Evolutionary conservation across 2,113 vertebrate species (phyloP).

Genomic region (Tetrao urogallus): DNA sequence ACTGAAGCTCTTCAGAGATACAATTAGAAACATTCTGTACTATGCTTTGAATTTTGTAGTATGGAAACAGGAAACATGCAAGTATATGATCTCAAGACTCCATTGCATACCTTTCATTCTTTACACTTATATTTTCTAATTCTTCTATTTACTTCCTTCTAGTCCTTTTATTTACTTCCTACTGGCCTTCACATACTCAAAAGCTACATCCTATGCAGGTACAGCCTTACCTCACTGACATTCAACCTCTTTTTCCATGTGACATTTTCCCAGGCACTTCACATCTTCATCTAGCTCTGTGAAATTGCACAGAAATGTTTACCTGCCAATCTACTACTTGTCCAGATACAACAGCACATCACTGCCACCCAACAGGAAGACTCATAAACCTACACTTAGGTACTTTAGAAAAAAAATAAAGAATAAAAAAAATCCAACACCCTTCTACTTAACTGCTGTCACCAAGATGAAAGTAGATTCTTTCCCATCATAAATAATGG

Average conservation of each 20-base stretch:
- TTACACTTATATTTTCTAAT: background rate
- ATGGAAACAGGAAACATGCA: background rate
- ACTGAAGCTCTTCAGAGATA: background rate
- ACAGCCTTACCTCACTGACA: background rate
- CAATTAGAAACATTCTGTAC: background rate
- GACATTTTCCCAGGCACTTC: background rate
- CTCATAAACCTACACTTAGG: fast-evolving
- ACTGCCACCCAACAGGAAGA: background rate
- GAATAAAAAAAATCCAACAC: background rate
- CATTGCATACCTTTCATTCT: background rate
- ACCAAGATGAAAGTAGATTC: background rate
- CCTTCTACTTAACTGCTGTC: background rate
- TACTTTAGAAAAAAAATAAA: background rate
- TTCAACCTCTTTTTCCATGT: background rate
- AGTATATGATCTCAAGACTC: background rate
- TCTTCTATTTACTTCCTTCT: background rate
- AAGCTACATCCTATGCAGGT: background rate
- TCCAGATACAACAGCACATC: background rate
- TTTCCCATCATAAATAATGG: background rate
- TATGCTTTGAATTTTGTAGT: background rate
- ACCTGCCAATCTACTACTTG: background rate
- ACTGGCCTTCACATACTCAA: background rate
- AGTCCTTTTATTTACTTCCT: background rate
- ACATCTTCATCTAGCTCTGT: background rate
- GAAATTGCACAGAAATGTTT: background rate